Base-by-base conservation (phyloP, 2,113 vertebrate species). In the Tragulus kanchil region DNA sequence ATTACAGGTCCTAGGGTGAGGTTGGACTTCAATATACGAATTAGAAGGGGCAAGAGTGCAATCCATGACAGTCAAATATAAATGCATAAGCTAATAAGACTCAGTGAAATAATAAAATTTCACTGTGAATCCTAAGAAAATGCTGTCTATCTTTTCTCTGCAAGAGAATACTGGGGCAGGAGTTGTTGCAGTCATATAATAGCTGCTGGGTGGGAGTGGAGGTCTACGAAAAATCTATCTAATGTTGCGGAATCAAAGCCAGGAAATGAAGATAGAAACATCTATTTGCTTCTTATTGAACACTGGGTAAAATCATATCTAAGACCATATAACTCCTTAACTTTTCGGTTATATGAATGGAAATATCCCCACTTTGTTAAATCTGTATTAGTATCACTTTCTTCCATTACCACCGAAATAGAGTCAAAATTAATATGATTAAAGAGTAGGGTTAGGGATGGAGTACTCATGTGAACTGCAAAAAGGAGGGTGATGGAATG, bases 351-450 rank as follows among this genome's bases (percentile, higher is more conserved):
- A 48, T 48, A 71, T 45, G 64, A 81, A 54, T 48, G 93, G 89
- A 95, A 93, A 75, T 62, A 75, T 19, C 9, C 9, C 62, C 50
- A 9, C 54, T 54, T 77, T 17, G 77, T 84, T 78, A 73, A 89
- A 10, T 17, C 16, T 45, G 61, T 64, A 8, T 85, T 91, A 88
- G 28, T 28, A 65, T 78, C 73, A 67, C 19, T 92, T 92, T 93
- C 23, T 89, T 6, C 36, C 69, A 45, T 79, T 92, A 8, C 61
- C 25, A 78, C 31, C 71, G 67, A 96, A 96, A 95, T 48, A 25
- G 14, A 94, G 28, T 94, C 28, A 82, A 64, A 54, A 25, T 90
- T 88, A 88, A 90, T 95, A 54, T 85, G 54, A 96, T 85, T 92
- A 94, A 90, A 91, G 56, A 73, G 26, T 90, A 48, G 31, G 19